Conservation (phyloP, 2,888 invertebrate species). For the Operophtera brumata region DNA sequence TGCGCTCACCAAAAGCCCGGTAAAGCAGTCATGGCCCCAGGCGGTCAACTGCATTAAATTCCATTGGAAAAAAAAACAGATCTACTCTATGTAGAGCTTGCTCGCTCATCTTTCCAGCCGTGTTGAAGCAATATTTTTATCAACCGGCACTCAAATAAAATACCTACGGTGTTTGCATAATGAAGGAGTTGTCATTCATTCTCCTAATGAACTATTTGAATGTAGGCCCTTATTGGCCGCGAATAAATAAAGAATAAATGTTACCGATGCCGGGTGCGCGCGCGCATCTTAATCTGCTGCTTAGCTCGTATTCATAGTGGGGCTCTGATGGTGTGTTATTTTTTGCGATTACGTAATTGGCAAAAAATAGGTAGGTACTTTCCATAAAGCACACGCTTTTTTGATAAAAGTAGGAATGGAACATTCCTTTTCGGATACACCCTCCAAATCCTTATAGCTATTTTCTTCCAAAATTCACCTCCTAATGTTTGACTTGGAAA, state of each 20-base stretch:
- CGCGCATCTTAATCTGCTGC: constrained; percentile 67
- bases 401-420: too few species aligned
- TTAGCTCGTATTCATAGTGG: constrained; percentile 54
- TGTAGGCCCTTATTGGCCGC: constrained; percentile 71
- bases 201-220: constrained; percentile 77
- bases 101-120: neutral
- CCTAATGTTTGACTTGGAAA: too few species aligned
- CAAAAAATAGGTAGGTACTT: neutral
- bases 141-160: constrained; percentile 55
- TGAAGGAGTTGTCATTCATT: constrained; percentile 60
- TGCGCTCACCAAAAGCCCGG: too few species aligned
- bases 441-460: too few species aligned
- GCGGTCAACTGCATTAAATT: too few species aligned
- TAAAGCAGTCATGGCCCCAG: too few species aligned
- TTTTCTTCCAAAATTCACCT: too few species aligned
- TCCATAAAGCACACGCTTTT: too few species aligned
- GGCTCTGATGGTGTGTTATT: constrained; percentile 13
- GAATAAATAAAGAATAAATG: constrained; percentile 74
- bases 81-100: neutral
- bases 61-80: too few species aligned
- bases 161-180: constrained; percentile 64
- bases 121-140: neutral
- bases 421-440: too few species aligned
- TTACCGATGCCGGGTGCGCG: constrained; percentile 50
- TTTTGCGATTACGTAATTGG: neutral